These are phyloP conservation scores for Eilema sororculum DNA, from an alignment of 2,888 invertebrate genomes.

Conservation along the genomic window DNA sequence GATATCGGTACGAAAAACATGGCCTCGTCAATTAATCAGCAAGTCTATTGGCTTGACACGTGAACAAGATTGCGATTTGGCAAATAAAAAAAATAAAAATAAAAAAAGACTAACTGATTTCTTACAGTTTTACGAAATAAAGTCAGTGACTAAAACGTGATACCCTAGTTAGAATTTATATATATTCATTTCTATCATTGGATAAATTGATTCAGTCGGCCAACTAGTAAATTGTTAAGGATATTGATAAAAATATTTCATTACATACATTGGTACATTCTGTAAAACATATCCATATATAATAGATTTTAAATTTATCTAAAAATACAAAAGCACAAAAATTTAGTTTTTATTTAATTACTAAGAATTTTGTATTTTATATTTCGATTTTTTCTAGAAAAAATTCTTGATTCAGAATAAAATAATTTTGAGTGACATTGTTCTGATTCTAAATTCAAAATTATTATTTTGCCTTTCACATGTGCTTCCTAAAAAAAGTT, in stretches of 20 bases:
- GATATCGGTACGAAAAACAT: too few relatives aligned
- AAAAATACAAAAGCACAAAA: neutral
- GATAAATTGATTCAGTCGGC: too few relatives aligned
- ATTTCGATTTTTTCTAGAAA: neutral
- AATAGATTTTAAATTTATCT: neutral
- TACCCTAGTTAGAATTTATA: neutral
- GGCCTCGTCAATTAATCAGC: too few relatives aligned
- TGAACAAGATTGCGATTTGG: too few relatives aligned
- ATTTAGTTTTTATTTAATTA: neutral
- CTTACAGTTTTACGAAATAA: too few relatives aligned
- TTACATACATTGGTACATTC: slow-evolving; percentile 22
- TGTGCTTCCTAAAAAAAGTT: neutral
- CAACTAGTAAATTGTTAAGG: too few relatives aligned
- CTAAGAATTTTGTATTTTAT: slow-evolving; percentile 8
- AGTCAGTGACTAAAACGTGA: too few relatives aligned
- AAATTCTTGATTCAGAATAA: neutral
- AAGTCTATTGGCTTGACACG: too few relatives aligned
- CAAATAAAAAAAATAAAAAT: too few relatives aligned
- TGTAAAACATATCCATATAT: neutral
- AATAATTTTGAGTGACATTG: neutral
- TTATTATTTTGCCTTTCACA: neutral
- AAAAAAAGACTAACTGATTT: too few relatives aligned
- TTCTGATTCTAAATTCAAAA: neutral
- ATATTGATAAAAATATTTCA: slow-evolving; percentile 32
- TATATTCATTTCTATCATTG: neutral